Percentiles rank a stretch among this genome's conserved stretches.
These are phyloP conservation scores for Acanthochromis polyacanthus DNA, from an alignment of 2,113 vertebrate species.

Conservation along the genomic window DNA sequence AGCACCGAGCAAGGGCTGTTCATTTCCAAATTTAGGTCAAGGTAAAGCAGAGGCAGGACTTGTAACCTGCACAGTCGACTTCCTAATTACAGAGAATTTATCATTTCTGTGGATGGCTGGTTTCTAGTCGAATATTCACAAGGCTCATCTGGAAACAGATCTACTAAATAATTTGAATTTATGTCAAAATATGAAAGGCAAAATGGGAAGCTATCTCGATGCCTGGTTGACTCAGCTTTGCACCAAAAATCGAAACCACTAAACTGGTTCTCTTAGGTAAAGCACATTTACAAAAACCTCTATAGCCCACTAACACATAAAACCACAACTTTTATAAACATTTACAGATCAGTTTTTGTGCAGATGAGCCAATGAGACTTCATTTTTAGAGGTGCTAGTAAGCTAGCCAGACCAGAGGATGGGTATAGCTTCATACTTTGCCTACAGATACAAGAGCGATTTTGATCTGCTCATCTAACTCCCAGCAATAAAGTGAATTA, in stretches of 20 bases:
- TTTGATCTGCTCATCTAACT: no score
- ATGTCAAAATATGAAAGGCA: not conserved
- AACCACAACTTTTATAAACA: not conserved
- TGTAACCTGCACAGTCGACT: constrained; percentile 27
- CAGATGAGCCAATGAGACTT: constrained; percentile 1
- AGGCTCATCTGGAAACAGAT: constrained; percentile 15
- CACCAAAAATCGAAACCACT: not conserved
- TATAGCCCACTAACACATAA: not conserved
- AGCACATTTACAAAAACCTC: not conserved
- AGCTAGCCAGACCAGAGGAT: no score
- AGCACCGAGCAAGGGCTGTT: constrained; percentile 34
- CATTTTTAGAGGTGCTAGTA: constrained; percentile 9
- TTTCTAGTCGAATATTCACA: constrained; percentile 24
- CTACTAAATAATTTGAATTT: not conserved
- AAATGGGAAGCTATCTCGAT: not conserved
- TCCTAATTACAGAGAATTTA: constrained; percentile 53
- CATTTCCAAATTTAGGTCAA: constrained; percentile 55
- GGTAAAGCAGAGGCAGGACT: constrained; percentile 48
- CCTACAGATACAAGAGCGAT: no score
- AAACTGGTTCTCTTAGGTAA: not conserved
- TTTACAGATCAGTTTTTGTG: not conserved
- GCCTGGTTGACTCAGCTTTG: not conserved
- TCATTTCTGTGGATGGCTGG: constrained; percentile 25
- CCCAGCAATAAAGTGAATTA: no score
- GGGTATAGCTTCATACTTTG: no score